These are phyloP conservation scores for Brachionus paranguensis DNA, from an alignment of 1,140 invertebrate species.

Conservation along the genomic window DNA sequence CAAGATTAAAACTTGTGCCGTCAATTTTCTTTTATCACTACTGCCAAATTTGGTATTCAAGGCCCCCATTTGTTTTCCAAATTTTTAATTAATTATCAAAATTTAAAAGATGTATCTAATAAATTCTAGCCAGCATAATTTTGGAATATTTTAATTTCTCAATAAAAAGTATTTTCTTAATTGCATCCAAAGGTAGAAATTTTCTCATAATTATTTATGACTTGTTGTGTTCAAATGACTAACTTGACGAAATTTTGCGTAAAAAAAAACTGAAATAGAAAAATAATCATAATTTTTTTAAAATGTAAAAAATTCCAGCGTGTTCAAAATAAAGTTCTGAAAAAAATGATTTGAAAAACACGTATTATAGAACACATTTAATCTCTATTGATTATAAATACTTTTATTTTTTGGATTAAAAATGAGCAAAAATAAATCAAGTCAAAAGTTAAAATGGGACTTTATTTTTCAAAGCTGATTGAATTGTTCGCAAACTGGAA, in stretches of 20 bases:
- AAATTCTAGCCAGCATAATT: neutral
- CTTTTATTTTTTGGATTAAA: neutral
- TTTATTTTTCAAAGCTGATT: conserved; percentile 45
- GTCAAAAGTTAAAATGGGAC: conserved; percentile 45
- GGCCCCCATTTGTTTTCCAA: neutral
- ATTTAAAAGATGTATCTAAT: neutral
- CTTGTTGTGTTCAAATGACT: neutral
- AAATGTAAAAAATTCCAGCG: conserved; percentile 14
- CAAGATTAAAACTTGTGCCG: neutral
- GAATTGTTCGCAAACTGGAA: conserved; percentile 43
- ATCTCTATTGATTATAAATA: neutral
- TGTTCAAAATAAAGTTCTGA: neutral
- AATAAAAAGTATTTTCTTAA: neutral
- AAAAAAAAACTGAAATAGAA: neutral
- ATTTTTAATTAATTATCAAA: neutral
- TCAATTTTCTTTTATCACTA: neutral
- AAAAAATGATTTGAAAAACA: neutral
- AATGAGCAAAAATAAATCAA: neutral
- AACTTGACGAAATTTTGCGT: neutral
- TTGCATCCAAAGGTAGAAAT: neutral
- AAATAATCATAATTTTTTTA: neutral
- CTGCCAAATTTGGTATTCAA: neutral
- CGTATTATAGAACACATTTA: neutral
- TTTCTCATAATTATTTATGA: neutral
- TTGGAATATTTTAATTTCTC: neutral